Evolutionary conservation across 2,888 invertebrate species (phyloP).

Genomic region (Laothoe populi): DNA sequence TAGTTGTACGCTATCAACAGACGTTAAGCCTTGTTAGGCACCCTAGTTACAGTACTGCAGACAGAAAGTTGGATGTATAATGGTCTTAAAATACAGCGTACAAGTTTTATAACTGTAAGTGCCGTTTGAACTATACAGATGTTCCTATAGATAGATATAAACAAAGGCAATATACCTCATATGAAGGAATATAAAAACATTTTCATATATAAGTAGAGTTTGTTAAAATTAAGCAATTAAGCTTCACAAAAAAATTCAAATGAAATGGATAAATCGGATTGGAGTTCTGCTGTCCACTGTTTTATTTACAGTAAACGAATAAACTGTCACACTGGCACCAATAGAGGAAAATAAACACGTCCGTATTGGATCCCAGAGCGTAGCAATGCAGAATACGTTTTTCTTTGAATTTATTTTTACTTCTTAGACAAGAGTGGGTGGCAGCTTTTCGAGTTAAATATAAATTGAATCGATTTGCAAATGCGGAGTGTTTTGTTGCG

Average conservation of each 20-base stretch:
- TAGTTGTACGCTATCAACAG: conserved; percentile 30
- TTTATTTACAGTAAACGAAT: conserved; percentile 44
- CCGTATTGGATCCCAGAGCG: conserved; percentile 31
- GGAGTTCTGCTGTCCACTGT: conserved; percentile 27
- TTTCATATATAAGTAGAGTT: background rate
- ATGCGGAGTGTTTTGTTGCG: background rate
- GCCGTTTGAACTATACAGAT: background rate
- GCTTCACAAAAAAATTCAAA: background rate
- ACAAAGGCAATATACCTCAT: no score
- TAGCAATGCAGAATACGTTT: conserved; percentile 39
- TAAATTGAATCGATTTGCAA: conserved; percentile 20
- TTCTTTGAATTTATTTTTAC: conserved; percentile 32
- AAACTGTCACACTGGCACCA: conserved; percentile 37
- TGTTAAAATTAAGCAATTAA: background rate
- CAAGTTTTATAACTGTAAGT: background rate
- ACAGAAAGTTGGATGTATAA: background rate
- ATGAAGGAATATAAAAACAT: background rate
- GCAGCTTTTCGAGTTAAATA: conserved; percentile 17
- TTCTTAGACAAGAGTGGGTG: conserved; percentile 18
- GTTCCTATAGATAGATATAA: no score
- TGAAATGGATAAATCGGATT: background rate
- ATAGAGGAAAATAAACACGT: conserved; percentile 41
- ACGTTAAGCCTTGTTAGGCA: conserved; percentile 27
- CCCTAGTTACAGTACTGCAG: background rate
- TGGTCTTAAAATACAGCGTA: background rate